Percentiles rank a stretch among this genome's conserved stretches.
phyloP scores from a whole-genome alignment of 2,888 invertebrate species.

The Macrophya annulata region DNA sequence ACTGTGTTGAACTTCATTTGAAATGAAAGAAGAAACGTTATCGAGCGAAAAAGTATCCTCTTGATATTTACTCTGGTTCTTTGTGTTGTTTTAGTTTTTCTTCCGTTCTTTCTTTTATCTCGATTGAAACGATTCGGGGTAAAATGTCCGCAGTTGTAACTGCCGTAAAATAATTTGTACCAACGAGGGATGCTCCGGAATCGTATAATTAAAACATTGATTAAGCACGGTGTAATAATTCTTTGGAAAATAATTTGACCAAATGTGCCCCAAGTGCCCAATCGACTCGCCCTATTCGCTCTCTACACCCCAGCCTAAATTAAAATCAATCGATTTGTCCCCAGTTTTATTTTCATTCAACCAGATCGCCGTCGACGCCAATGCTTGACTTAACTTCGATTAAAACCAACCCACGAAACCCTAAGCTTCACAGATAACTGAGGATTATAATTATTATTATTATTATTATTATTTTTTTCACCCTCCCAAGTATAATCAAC shows the following conservation, averaged over 20 bases:
- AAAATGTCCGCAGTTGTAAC: not conserved
- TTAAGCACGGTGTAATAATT: slow-evolving; percentile 49
- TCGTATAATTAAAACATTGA: slow-evolving; percentile 49
- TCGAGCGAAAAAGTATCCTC: not conserved
- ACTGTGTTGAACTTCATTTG: not conserved
- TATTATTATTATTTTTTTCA: not conserved
- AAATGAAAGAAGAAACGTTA: not conserved
- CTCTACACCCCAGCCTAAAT: slow-evolving; percentile 35
- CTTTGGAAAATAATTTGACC: slow-evolving; percentile 49
- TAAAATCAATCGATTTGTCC: slow-evolving; percentile 47
- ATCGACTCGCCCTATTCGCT: slow-evolving; percentile 24
- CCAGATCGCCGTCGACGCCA: not conserved
- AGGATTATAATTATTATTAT: not conserved
- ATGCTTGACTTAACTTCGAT: not conserved
- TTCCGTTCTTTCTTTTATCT: not conserved
- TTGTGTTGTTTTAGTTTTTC: not conserved
- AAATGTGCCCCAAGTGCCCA: slow-evolving; percentile 48
- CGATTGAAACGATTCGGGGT: not conserved
- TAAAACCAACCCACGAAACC: not conserved
- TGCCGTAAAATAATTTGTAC: slow-evolving; percentile 36
- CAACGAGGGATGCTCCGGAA: slow-evolving; percentile 8
- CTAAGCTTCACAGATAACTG: not conserved
- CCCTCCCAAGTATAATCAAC: not conserved
- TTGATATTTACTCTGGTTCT: not conserved
- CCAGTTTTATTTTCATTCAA: slow-evolving; percentile 5